A percentile compares a stretch with the other conserved stretches of the same genome.
These are phyloP conservation scores for Teleogryllus oceanicus DNA, from an alignment of 2,888 invertebrate genomes.

Conservation along the genomic window DNA sequence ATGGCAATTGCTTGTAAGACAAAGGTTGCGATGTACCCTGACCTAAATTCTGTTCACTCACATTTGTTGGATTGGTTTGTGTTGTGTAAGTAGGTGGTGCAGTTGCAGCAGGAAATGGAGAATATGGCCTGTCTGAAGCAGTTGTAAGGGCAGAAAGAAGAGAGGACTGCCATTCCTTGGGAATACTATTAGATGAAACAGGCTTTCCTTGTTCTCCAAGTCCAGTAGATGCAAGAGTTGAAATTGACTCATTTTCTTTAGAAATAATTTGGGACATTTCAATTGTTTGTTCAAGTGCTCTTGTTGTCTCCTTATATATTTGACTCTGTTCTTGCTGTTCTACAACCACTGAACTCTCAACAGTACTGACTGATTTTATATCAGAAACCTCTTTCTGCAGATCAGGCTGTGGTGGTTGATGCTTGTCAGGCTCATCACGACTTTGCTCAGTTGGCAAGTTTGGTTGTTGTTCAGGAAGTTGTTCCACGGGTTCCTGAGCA, in stretches of 20 bases:
- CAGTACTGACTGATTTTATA: not conserved
- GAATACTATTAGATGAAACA: conserved; percentile 26
- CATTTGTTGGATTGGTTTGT: not conserved
- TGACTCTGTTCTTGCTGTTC: not conserved
- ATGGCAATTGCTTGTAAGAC: not conserved
- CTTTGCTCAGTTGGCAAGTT: not conserved
- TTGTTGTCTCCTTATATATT: not conserved
- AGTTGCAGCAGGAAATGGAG: conserved; percentile 48
- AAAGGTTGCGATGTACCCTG: not conserved
- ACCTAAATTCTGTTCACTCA: not conserved
- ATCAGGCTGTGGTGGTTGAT: not conserved
- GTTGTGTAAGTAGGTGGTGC: not conserved
- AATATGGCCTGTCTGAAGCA: conserved; percentile 62
- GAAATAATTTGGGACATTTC: not conserved
- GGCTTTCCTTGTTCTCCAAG: not conserved
- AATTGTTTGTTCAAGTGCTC: not conserved
- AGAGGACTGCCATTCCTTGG: conserved; percentile 51
- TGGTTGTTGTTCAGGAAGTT: too few species aligned
- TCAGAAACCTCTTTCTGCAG: not conserved
- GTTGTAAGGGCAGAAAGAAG: conserved; percentile 66
- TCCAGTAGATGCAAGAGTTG: not conserved
- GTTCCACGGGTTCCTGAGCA: too few species aligned
- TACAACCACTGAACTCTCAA: not conserved
- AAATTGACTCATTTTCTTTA: not conserved
- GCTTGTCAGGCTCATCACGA: not conserved